Base-by-base conservation (phyloP, 2,113 vertebrate species). In the Scomber scombrus region DNA sequence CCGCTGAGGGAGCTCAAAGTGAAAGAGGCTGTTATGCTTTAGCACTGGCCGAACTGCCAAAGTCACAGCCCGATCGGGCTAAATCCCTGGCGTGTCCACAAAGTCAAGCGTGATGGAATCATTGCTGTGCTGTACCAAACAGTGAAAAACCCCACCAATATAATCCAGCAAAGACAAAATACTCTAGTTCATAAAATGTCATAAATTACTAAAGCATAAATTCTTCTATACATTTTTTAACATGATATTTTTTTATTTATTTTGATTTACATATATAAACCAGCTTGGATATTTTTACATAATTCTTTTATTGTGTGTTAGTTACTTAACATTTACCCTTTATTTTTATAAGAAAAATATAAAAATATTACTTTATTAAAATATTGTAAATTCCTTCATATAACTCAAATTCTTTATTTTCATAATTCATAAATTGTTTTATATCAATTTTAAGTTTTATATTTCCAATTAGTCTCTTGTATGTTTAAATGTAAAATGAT, bases 21-120 rank as follows among this genome's bases (percentile, higher is more conserved):
- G 82, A 91, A 91, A 91, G 89, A 79, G 85, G 80, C 86, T 93
- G 85, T 93, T 90, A 68, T 80, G 81, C 71, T 90, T 88, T 79
- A 81, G 80, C 72, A 40, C 75, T 71, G 89, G 87, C 83, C 86
- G 26, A 69, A 87, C 75, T 89, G 80, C 84, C 85, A 80, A 78
- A 89, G 90, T 88, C 85, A 78, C 70, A 71, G 75, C 61, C 77
- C 51, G 64, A 87, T 82, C 47, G 64, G 69, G 80, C 87, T 78
- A 70, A 88, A 85, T 88, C 87, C 81, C 87, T 45, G 55, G 75
- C 68, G 68, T 90, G 87, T 84, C 80, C 66, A 65, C 68, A 82
- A 83, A 88, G 82, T 85, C 88, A 57, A 71, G 82, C 83, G 26
- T 88, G 84, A 85, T 89, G 55, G 62, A 82, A 80, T 78, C 69